A percentile compares a stretch with the other conserved stretches of the same genome.
phyloP scores from a whole-genome alignment of 2,113 vertebrate genomes.

The Corvus cornix region DNA sequence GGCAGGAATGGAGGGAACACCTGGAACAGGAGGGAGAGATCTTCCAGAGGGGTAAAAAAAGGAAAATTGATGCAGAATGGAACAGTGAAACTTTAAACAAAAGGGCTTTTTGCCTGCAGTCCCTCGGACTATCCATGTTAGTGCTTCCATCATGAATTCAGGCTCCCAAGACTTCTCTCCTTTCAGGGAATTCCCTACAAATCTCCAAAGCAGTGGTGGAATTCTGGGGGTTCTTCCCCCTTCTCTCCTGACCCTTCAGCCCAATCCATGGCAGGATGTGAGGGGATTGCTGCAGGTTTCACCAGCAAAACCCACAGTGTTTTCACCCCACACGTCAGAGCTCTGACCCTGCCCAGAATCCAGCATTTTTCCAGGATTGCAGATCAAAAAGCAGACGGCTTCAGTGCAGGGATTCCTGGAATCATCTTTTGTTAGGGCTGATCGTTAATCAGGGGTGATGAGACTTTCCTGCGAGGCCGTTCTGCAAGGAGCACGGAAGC shows the following conservation, averaged over 20 bases:
- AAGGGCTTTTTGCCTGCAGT: neutral
- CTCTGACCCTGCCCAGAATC: neutral
- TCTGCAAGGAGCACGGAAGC: neutral
- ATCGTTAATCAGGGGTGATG: neutral
- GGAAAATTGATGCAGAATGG: neutral
- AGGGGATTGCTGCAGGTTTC: neutral
- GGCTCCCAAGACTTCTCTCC: neutral
- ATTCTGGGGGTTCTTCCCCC: neutral
- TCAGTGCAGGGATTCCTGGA: neutral
- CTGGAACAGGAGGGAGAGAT: neutral
- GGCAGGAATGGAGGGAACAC: neutral
- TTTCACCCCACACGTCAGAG: neutral
- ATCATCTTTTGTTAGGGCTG: neutral
- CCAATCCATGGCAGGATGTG: accelerated
- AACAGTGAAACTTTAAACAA: neutral
- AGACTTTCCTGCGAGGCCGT: neutral
- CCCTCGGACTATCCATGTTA: neutral
- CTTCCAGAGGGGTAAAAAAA: neutral
- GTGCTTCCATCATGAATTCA: accelerated
- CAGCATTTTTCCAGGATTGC: neutral
- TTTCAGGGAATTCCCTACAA: neutral
- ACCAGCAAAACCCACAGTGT: accelerated
- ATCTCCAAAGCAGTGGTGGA: neutral
- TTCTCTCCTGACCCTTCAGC: neutral
- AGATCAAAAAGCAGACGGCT: neutral